Base-by-base conservation (phyloP, 1,140 invertebrate genomes). In the Heliconius nattereri region DNA sequence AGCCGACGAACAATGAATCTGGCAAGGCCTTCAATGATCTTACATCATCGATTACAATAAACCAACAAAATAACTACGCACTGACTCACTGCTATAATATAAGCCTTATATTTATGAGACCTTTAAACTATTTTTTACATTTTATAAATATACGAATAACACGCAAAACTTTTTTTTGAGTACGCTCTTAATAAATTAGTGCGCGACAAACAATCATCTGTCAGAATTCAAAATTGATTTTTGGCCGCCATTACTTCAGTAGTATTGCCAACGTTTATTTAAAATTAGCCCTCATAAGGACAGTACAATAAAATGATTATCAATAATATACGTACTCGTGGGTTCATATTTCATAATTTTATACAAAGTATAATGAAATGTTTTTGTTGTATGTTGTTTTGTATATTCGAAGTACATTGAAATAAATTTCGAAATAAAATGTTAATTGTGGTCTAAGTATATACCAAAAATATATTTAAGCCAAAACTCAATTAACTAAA, bases 141-240 rank as follows among this genome's bases (percentile, higher is more conserved):
- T 81, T 70, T 57, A 60, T 70, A 71, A 19, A 40, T 32, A 71
- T 19, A 76, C 29, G 3, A 20, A 37, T 52, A 73, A 45, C n/a
- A 49, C 40, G 37, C 20, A 37, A 75, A 76, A 29, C 35, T 35
- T 80, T 76, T 66, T 32, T 80, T 23, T 77, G 6, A 29, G 16
- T 52, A 60, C 35, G 35, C 29, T 72, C 23, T 40, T 80, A 66
- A 73, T 20, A 74, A 79, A 77, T 77, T 74, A 82, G 57, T 79
- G 81, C 75, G 78, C 75, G 78, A 73, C 77, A 80, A 83, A 83
- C 76, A 81, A 83, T 76, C 73, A 83, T 79, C 86, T 91, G 89
- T 92, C 88, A 92, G 80, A 91, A 86, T 93, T 92, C 85, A 90
- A 93, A 93, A 92, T 94, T 92, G 92, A 94, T 93, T 93, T 93